Percentiles rank a stretch among this genome's conserved stretches.
Conservation (phyloP, 2,113 vertebrate species). For the Pimephales promelas region DNA sequence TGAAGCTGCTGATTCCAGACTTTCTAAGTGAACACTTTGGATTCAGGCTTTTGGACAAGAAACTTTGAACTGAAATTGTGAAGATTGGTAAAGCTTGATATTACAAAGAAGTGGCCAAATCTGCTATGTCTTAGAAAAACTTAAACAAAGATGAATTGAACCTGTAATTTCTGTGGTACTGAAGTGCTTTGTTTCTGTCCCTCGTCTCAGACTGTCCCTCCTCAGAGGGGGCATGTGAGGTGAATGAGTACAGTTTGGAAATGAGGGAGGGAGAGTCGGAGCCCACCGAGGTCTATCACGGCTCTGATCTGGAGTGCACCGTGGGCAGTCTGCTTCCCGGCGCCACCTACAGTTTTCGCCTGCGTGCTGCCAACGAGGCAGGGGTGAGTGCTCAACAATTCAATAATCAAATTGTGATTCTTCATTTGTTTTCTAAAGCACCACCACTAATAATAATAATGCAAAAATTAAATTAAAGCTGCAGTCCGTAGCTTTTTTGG, state of each 20-base stretch:
- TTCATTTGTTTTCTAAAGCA: not conserved
- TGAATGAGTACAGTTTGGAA: slow-evolving; percentile 90
- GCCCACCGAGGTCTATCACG: slow-evolving; percentile 85
- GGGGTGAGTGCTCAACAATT: slow-evolving; percentile 80
- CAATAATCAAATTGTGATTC: not conserved
- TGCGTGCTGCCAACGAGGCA: slow-evolving; percentile 90
- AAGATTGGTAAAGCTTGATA: not conserved
- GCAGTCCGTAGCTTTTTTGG: too few species aligned
- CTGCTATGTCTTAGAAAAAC: not conserved
- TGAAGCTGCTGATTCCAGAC: not conserved
- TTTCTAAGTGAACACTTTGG: not conserved
- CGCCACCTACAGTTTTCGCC: slow-evolving; percentile 84
- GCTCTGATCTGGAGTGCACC: slow-evolving; percentile 87
- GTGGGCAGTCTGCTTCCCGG: slow-evolving; percentile 89
- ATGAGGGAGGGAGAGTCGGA: slow-evolving; percentile 82
- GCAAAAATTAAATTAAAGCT: too few species aligned
- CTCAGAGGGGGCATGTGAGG: slow-evolving; percentile 79
- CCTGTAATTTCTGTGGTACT: not conserved
- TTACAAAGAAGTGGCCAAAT: not conserved
- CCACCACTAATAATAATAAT: not conserved
- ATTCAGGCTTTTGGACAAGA: not conserved
- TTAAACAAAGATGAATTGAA: not conserved
- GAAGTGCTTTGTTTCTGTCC: slow-evolving; percentile 1
- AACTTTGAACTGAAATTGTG: not conserved
- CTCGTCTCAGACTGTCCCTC: slow-evolving; percentile 65